Base-by-base conservation (phyloP, 2,888 invertebrate species). In the Minunthozetes semirufus region DNA sequence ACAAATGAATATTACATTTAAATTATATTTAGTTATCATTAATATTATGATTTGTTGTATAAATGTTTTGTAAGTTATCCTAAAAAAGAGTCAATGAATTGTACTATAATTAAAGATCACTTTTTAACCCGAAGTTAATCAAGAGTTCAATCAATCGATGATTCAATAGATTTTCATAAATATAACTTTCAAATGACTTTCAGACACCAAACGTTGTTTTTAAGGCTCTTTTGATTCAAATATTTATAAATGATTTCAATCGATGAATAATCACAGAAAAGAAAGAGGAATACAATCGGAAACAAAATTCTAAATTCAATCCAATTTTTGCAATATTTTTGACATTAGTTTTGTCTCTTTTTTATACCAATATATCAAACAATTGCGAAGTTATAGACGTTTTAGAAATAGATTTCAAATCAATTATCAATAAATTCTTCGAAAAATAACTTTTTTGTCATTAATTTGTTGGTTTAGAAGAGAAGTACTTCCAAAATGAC, bases 21-120 rank as follows among this genome's bases (percentile, higher is more conserved):
- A 33, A 29, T 63, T 27, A 38, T 56, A 56, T 53, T n/a, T 19
- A 15, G 19, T n/a, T n/a, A n/a, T n/a, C n/a, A 53, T n/a, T 61
- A 22, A 59, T 59, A 33, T 33, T 33, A 63, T 63, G 63, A 27
- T 63, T 38, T 29, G 3, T 27, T 59, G 19, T 63, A 33, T 11
- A 63, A 63, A 63, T 63, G 29, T 63, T 63, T 33, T 63, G n/a
- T 63, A 25, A 25, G 25, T 56, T 56, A 48, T 48, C 6, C 53
- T 56, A 56, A 56, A 56, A 56, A 56, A 56, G 8, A 8, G 0
- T 3, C 22, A 25, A 25, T 56, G 11, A 56, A 56, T 56, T 63
- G 63, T 63, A 63, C 63, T 63, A 17, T 63, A 63, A 33, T 63
- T 63, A 17, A 33, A 63, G 63, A 63, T 63, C 63, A 63, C 63